Conservation (phyloP, 2,888 invertebrate species). For the Lepetodrilus schrolli region DNA sequence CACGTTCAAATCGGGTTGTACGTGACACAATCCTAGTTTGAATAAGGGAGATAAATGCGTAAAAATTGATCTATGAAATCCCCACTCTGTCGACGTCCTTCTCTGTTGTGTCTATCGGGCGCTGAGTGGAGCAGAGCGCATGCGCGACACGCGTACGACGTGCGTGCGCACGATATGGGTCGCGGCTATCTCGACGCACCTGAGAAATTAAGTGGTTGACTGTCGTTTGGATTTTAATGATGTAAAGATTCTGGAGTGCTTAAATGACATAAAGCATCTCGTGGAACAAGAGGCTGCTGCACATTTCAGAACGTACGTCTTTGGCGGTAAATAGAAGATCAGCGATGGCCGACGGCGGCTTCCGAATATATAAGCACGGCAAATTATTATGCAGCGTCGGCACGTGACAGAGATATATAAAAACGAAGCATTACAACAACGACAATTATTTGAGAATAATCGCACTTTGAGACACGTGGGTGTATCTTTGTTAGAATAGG, state of each 20-base stretch:
- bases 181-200: conserved; percentile 32
- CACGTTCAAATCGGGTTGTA: background rate
- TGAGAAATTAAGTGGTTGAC: conserved; percentile 34
- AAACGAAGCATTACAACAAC: conserved; percentile 22
- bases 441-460: conserved; percentile 30
- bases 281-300: background rate
- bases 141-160: conserved; percentile 23
- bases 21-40: background rate
- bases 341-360: conserved; percentile 33
- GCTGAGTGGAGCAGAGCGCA: conserved; percentile 2
- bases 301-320: background rate
- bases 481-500: conserved; percentile 17
- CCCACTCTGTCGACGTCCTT: background rate
- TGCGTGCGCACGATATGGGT: conserved; percentile 9
- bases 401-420: conserved; percentile 29
- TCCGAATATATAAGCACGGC: conserved; percentile 32
- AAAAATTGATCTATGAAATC: conserved; percentile 17
- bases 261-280: conserved; percentile 28
- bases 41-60: background rate
- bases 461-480: conserved; percentile 19
- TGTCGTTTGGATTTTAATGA: conserved; percentile 34
- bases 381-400: conserved; percentile 36
- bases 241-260: conserved; percentile 30
- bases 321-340: conserved; percentile 36
- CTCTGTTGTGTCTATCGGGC: background rate